Evolutionary conservation across 2,888 invertebrate genomes (phyloP).

Genomic region (Scotopteryx bipunctaria): DNA sequence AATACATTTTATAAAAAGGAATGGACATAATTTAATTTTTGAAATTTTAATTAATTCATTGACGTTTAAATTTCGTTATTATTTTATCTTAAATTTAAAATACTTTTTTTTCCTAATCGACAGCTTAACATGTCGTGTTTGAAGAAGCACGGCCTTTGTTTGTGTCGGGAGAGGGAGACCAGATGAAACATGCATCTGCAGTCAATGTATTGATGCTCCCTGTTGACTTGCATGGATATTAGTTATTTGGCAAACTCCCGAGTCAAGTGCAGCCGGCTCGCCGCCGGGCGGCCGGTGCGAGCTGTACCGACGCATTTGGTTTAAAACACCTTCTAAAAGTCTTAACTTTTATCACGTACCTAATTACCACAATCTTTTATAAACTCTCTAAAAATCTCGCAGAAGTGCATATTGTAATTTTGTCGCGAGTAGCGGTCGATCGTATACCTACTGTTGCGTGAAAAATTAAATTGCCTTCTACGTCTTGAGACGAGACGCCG

Average conservation of each 20-base stretch:
- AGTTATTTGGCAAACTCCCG: slow-evolving; percentile 1
- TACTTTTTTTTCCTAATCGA: slow-evolving; percentile 53
- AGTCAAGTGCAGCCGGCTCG: slow-evolving; percentile 6
- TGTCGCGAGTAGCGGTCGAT: slow-evolving; percentile 31
- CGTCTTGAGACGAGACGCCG: slow-evolving; percentile 45
- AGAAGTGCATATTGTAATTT: slow-evolving; percentile 30
- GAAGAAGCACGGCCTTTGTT: slow-evolving; percentile 32
- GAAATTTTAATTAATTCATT: slow-evolving; percentile 45
- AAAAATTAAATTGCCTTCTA: slow-evolving; percentile 33
- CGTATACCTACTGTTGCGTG: slow-evolving; percentile 31
- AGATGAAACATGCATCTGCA: slow-evolving; percentile 37
- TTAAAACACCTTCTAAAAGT: slow-evolving; percentile 39
- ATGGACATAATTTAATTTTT: slow-evolving; percentile 62
- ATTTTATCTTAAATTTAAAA: slow-evolving; percentile 49
- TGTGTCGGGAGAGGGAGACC: slow-evolving; percentile 9
- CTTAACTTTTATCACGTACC: slow-evolving; percentile 39
- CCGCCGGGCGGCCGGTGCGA: slow-evolving; percentile 9
- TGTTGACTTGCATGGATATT: slow-evolving; percentile 16
- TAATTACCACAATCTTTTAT: slow-evolving; percentile 40
- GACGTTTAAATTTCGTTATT: slow-evolving; percentile 51
- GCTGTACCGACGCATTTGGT: slow-evolving; percentile 30
- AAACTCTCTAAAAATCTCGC: slow-evolving; percentile 29
- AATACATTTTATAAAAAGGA: slow-evolving; percentile 58
- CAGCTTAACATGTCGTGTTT: slow-evolving; percentile 40
- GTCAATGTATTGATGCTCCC: slow-evolving; percentile 38